Conservation (phyloP, 2,113 vertebrate genomes). For the Chloropsis hardwickii region DNA sequence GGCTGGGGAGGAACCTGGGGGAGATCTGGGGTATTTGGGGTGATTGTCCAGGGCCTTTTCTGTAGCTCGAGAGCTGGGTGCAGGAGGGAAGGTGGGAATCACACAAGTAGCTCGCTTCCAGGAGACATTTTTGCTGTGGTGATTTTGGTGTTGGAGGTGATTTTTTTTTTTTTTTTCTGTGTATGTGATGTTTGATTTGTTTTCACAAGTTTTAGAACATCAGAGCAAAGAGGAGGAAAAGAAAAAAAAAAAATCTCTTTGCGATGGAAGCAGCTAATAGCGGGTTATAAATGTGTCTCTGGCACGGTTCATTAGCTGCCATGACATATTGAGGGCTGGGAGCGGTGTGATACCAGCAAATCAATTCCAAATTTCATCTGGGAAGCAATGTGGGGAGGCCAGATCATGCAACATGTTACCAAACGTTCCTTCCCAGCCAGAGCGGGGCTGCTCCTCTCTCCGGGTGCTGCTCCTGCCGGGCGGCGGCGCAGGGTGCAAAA, state of each 20-base stretch:
- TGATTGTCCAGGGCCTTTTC: not conserved
- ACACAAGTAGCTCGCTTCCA: not conserved
- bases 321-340: not conserved
- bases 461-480: not conserved
- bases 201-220: slow-evolving; percentile 24
- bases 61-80: not conserved
- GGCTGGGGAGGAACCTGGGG: not conserved
- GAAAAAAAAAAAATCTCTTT: not conserved
- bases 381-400: not conserved
- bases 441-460: not conserved
- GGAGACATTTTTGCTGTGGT: not conserved
- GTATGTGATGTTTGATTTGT: not conserved
- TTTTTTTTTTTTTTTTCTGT: not conserved
- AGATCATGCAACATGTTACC: not conserved
- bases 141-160: not conserved
- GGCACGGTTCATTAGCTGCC: not conserved
- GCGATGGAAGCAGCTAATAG: not conserved
- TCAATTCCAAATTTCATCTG: slow-evolving; percentile 5
- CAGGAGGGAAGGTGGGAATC: not conserved
- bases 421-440: not conserved
- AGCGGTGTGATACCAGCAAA: not conserved
- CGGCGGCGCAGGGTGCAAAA: not conserved
- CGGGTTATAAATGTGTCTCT: not conserved
- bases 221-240: not conserved
- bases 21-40: not conserved